phyloP scores from a whole-genome alignment of 2,113 vertebrate species.

The Campylorhamphus procurvoides region DNA sequence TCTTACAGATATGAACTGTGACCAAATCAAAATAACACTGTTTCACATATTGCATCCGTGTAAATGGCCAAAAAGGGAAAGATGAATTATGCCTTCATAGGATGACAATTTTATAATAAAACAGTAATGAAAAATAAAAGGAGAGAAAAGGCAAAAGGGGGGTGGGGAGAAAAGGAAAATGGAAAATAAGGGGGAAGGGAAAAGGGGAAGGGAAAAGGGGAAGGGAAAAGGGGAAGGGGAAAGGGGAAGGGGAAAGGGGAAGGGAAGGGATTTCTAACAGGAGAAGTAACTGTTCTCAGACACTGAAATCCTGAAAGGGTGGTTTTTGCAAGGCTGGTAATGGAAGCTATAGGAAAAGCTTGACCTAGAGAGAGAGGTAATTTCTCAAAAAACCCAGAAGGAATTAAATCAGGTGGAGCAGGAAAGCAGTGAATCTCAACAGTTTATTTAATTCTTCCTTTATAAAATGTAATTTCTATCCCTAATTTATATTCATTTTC shows the following conservation, averaged over 20 bases:
- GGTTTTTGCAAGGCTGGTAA: background rate
- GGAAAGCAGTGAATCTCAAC: background rate
- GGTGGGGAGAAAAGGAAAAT: background rate
- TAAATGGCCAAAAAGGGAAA: background rate
- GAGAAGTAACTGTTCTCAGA: background rate
- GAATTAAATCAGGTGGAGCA: background rate
- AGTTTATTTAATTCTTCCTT: background rate
- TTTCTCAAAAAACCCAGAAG: background rate
- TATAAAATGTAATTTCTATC: background rate
- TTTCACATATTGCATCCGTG: background rate
- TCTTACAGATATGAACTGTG: constrained; percentile 2
- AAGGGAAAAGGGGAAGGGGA: background rate
- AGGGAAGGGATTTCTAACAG: background rate
- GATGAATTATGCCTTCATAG: background rate
- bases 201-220: too few species aligned
- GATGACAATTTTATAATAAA: background rate
- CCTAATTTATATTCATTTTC: background rate
- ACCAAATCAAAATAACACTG: constrained; percentile 7
- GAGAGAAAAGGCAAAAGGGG: background rate
- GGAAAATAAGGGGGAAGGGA: too few species aligned
- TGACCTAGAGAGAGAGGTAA: background rate
- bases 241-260: too few species aligned
- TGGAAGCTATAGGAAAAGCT: background rate
- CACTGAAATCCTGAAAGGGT: background rate
- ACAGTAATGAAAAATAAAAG: background rate